Conservation (phyloP, 2,888 invertebrate species). For the Drosophila buzzatii region DNA sequence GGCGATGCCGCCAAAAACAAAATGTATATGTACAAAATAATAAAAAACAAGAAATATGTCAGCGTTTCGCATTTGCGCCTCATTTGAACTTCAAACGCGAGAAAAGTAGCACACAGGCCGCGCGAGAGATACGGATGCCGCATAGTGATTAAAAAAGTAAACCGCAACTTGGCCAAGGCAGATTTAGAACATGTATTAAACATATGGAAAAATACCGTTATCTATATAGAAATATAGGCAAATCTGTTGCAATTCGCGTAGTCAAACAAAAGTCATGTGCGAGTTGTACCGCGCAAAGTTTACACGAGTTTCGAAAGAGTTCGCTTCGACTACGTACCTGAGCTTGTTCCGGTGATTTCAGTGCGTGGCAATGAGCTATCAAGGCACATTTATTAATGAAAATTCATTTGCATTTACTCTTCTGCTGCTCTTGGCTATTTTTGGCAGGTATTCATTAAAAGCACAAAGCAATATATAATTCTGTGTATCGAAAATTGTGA, state of each 20-base stretch:
- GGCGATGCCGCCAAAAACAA: slow-evolving; percentile 57
- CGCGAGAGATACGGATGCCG: slow-evolving; percentile 57
- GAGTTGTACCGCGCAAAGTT: background rate
- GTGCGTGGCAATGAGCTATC: slow-evolving; percentile 35
- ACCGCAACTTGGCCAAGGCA: background rate
- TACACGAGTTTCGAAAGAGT: slow-evolving; percentile 18
- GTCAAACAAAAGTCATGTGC: slow-evolving; percentile 13
- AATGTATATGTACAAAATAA: background rate
- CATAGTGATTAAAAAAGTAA: slow-evolving; percentile 29
- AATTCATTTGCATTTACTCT: slow-evolving; percentile 21
- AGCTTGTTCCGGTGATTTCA: background rate
- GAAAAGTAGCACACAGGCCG: slow-evolving; percentile 73
- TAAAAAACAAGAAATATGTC: slow-evolving; percentile 48
- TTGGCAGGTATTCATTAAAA: slow-evolving; percentile 49
- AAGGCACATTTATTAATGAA: slow-evolving; percentile 25
- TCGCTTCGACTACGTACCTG: slow-evolving; percentile 17
- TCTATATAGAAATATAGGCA: background rate
- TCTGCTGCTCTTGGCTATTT: slow-evolving; percentile 34
- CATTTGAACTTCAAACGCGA: slow-evolving; percentile 79
- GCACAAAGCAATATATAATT: background rate
- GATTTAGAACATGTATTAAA: slow-evolving; percentile 25
- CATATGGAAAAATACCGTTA: slow-evolving; percentile 3
- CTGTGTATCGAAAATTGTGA: background rate
- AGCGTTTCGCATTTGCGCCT: slow-evolving; percentile 66
- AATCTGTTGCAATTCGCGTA: background rate